These are phyloP conservation scores for Corynorhinus townsendii DNA, from an alignment of 2,113 vertebrate species.

Conservation along the genomic window DNA sequence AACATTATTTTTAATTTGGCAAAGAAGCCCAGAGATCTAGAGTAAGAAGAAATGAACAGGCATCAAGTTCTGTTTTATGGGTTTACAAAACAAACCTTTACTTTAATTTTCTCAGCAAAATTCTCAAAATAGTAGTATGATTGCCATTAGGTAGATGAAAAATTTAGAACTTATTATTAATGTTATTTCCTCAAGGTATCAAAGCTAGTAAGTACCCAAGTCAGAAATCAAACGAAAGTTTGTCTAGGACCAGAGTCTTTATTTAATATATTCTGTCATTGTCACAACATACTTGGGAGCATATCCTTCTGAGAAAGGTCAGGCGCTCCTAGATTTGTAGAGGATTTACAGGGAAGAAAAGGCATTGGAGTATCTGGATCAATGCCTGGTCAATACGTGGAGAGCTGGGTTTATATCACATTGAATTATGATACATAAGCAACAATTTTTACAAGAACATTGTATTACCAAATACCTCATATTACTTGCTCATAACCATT, in stretches of 20 bases:
- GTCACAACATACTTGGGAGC: not conserved
- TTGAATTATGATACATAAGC: not conserved
- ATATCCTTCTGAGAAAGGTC: not conserved
- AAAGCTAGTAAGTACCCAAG: not conserved
- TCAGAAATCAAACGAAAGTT: not conserved
- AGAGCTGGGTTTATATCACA: not conserved
- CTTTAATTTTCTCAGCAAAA: not conserved
- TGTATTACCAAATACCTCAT: not conserved
- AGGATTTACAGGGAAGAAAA: not conserved
- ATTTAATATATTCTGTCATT: not conserved
- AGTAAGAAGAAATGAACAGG: not conserved
- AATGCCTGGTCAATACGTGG: fast-evolving
- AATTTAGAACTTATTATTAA: not conserved
- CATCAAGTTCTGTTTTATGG: not conserved
- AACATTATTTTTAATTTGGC: not conserved
- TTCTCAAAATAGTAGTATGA: not conserved
- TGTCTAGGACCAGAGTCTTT: not conserved
- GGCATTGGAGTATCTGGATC: not conserved
- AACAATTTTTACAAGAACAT: not conserved
- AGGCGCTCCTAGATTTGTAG: not conserved
- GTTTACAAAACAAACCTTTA: not conserved
- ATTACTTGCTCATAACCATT: not conserved
- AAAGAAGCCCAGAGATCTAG: not conserved
- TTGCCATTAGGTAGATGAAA: not conserved
- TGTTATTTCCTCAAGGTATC: not conserved